Evolutionary conservation across 2,797 vertebrate genomes (phyloP), one percentile per base, ranked within the genome.

Genomic region (Triplophysa bombifrons): DNA sequence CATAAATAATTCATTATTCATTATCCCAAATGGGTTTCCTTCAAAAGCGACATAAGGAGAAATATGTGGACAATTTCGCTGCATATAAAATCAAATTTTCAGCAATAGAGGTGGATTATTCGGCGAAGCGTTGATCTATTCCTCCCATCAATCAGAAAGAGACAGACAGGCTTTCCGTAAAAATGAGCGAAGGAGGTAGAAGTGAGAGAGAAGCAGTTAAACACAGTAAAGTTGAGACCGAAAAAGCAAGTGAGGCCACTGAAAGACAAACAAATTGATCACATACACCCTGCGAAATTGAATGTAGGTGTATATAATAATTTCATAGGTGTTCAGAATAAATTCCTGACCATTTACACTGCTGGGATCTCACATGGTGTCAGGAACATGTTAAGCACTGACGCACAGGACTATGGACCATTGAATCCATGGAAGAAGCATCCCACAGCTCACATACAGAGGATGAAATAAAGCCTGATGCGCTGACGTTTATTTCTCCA

Each of bases 1-100:
- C 74, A 80, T 83, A 75, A 60, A 84, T 82, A 81, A 84, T 79
- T 72, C 67, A 84, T 75, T 55, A 78, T 56, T 67, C 74, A 81
- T 81, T 8, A 51, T 27, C 30, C 71, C 60, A 63, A 81, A 84
- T 74, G 46, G 74, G 34, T 44, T 71, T 14, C 50, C 34, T 20
- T 73, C 71, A 58, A 53, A 80, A 46, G 74, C 51, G 66, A 69
- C 76, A 76, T 64, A 56, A 63, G 56, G 50, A 72, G 73, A 80
- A 83, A 80, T 27, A 25, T 71, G 56, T 56, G 51, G 22, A 73
- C 55, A 73, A 74, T 53, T 71, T 73, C 30, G 34, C 19, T 81
- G 64, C 46, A 50, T 64, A 65, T 69, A 41, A 80, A 77, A 80
- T 74, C 55, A 8, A 56, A 73, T 83, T 53, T 58, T 61, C 76